Evolutionary conservation across 2,888 invertebrate species (phyloP).

Genomic region (Machimus atricapillus): DNA sequence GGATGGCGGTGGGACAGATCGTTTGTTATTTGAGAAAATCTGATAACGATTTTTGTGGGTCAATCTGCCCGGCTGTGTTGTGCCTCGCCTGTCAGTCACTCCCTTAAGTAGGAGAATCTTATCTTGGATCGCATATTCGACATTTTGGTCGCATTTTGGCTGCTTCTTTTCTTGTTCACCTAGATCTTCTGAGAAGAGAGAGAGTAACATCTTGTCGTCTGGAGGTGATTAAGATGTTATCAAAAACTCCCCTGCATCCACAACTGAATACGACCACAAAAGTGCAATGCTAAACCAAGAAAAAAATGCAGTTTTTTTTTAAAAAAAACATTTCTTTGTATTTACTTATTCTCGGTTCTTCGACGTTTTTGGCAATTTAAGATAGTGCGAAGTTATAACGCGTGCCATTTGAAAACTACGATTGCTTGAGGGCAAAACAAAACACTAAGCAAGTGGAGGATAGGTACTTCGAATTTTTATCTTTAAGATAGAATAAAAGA

Average conservation of each 20-base stretch:
- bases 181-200: background rate
- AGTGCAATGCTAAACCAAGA: background rate
- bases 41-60: conserved; percentile 1
- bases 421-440: no score
- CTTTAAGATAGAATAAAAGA: no score
- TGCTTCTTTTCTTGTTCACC: background rate
- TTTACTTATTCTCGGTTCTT: background rate
- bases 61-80: background rate
- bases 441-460: no score
- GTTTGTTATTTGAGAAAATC: background rate
- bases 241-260: background rate
- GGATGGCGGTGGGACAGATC: background rate
- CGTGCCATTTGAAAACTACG: no score
- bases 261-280: background rate
- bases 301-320: background rate
- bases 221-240: conserved; percentile 4
- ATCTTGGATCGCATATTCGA: conserved; percentile 17
- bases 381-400: no score
- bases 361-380: background rate
- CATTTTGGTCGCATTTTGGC: conserved; percentile 6
- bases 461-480: no score
- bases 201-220: background rate
- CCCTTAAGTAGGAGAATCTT: background rate
- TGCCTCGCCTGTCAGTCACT: background rate
- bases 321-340: background rate